These are phyloP conservation scores for Sisor rabdophorus DNA, from an alignment of 2,113 vertebrate genomes.

Conservation along the genomic window DNA sequence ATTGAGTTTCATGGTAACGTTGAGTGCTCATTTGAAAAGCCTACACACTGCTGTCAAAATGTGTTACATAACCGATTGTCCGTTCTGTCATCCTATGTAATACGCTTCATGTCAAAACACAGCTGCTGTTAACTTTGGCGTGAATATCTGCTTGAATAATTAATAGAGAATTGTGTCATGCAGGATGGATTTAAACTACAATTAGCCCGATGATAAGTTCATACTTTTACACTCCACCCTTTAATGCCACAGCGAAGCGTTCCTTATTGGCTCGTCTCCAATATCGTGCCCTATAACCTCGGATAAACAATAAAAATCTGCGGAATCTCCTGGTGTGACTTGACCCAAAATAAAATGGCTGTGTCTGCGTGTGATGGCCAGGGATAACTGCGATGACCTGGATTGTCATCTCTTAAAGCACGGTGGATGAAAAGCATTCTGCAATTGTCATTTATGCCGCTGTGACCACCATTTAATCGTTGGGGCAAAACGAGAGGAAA, in stretches of 20 bases:
- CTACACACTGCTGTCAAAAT: constrained; percentile 24
- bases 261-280: not conserved
- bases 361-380: not conserved
- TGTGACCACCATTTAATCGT: constrained; percentile 12
- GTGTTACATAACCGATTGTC: constrained; percentile 15
- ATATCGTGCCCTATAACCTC: constrained; percentile 24
- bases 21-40: constrained; percentile 20
- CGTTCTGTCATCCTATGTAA: constrained; percentile 15
- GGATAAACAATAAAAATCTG: not conserved
- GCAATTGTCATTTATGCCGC: constrained; percentile 1
- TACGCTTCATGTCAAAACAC: constrained; percentile 27
- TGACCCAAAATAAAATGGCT: constrained; percentile 23
- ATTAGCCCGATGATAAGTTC: not conserved
- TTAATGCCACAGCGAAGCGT: constrained; percentile 21
- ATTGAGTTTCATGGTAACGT: constrained; percentile 14
- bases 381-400: constrained; percentile 7
- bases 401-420: not conserved
- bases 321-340: constrained; percentile 10
- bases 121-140: constrained; percentile 39
- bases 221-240: constrained; percentile 14
- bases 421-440: constrained; percentile 15
- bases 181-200: constrained; percentile 4
- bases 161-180: constrained; percentile 28
- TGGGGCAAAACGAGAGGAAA: not conserved
- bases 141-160: constrained; percentile 22